Evolutionary conservation across 2,888 invertebrate species (phyloP).

Genomic region (Euspilapteryx auroguttella): DNA sequence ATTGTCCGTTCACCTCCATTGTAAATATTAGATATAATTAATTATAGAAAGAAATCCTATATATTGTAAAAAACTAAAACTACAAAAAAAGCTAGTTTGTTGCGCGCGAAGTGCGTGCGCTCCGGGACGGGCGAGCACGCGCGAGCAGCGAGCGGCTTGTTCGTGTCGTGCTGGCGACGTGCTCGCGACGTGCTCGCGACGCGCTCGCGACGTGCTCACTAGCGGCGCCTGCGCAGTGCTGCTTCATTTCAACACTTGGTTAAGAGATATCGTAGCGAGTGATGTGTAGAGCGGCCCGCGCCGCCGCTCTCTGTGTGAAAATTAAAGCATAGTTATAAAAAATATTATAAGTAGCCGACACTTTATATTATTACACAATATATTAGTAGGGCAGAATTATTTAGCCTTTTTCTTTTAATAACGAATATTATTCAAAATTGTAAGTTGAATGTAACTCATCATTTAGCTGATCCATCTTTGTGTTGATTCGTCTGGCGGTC

Average conservation of each 20-base stretch:
- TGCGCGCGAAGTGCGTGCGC: constrained; percentile 41
- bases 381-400: constrained; percentile 61
- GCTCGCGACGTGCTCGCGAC: background rate
- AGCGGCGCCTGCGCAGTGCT: no score
- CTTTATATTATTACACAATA: constrained; percentile 60
- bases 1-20: constrained; percentile 59
- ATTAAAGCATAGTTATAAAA: constrained; percentile 33
- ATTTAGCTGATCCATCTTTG: constrained; percentile 43
- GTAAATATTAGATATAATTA: constrained; percentile 62
- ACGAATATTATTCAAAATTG: constrained; percentile 61
- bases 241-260: constrained; percentile 41
- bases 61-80: constrained; percentile 57
- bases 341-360: constrained; percentile 58
- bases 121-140: no score
- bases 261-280: constrained; percentile 27
- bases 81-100: constrained; percentile 58
- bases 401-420: constrained; percentile 57
- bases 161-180: no score
- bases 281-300: constrained; percentile 5
- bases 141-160: no score
- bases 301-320: constrained; percentile 50
- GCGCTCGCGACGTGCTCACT: background rate
- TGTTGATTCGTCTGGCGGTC: constrained; percentile 31
- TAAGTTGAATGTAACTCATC: constrained; percentile 50
- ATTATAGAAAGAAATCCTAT: constrained; percentile 60